A percentile compares a stretch with the other conserved stretches of the same genome.
These are phyloP conservation scores for Timema podura DNA, from an alignment of 2,888 invertebrate species.

Conservation along the genomic window DNA sequence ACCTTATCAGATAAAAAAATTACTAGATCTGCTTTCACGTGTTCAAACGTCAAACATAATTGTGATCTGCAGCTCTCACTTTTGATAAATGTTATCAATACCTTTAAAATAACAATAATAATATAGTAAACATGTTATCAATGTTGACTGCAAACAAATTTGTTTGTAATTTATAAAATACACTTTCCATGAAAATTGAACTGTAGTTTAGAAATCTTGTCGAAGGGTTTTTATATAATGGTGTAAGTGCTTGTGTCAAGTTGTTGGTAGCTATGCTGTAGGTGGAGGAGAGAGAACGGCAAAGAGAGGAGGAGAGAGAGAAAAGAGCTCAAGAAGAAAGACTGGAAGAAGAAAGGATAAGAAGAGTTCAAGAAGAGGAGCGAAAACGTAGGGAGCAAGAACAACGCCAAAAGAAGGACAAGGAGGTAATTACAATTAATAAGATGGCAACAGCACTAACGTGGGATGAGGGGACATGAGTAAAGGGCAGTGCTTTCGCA, in stretches of 20 bases:
- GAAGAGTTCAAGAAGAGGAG: constrained; percentile 68
- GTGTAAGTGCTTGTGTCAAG: neutral
- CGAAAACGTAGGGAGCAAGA: constrained; percentile 68
- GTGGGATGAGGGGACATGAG: too few relatives aligned
- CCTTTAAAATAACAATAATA: too few relatives aligned
- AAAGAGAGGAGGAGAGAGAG: constrained; percentile 72
- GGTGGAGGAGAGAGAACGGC: constrained; percentile 74
- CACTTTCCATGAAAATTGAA: neutral
- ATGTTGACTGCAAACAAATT: neutral
- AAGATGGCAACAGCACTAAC: neutral
- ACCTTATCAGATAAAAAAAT: too few relatives aligned
- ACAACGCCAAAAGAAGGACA: constrained; percentile 47
- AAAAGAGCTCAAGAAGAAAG: constrained; percentile 69
- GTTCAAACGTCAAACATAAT: too few relatives aligned
- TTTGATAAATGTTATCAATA: too few relatives aligned
- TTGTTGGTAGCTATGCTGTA: constrained; percentile 41
- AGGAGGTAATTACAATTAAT: constrained; percentile 33
- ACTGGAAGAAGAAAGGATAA: constrained; percentile 73
- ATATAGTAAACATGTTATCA: neutral
- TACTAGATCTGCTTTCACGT: too few relatives aligned
- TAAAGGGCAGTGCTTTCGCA: neutral
- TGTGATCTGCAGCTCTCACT: too few relatives aligned
- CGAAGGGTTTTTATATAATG: neutral
- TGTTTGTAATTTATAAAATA: neutral
- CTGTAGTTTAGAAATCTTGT: too few relatives aligned